These are phyloP conservation scores for Silurus aristotelis DNA, from an alignment of 2,797 vertebrate genomes.

Conservation along the genomic window DNA sequence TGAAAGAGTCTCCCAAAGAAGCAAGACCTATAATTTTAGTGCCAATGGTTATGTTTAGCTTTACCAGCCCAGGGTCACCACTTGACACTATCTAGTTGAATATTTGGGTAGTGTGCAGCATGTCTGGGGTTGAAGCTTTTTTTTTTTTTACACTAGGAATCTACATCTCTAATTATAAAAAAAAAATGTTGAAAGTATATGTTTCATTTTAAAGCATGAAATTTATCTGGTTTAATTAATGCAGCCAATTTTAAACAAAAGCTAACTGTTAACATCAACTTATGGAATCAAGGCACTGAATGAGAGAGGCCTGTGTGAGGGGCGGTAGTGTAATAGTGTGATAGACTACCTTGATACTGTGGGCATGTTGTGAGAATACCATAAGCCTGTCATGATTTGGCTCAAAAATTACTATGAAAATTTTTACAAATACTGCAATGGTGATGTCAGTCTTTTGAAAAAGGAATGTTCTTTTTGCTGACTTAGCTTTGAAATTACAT, in stretches of 20 bases:
- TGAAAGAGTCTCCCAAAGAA: not conserved
- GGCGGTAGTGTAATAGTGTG: not conserved
- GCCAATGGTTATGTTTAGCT: too few relatives aligned
- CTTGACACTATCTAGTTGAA: not conserved
- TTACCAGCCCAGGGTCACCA: not conserved
- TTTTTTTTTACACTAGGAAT: not conserved
- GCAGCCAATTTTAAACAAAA: not conserved
- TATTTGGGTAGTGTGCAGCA: not conserved
- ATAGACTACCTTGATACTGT: conserved; percentile 6
- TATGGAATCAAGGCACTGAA: not conserved
- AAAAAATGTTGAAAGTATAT: not conserved
- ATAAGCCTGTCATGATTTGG: not conserved
- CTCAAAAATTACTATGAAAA: conserved; percentile 10
- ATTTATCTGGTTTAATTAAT: not conserved
- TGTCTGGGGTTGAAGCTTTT: not conserved
- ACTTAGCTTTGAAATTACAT: not conserved
- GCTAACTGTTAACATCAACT: not conserved
- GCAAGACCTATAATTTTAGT: not conserved
- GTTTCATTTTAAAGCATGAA: not conserved
- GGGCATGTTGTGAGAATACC: not conserved
- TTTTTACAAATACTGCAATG: not conserved
- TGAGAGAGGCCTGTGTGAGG: not conserved
- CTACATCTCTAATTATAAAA: not conserved
- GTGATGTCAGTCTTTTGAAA: not conserved
- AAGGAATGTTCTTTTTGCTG: too few relatives aligned